Evolutionary conservation across 2,888 invertebrate genomes (phyloP).

Genomic region (Ichneumoninae sp.): DNA sequence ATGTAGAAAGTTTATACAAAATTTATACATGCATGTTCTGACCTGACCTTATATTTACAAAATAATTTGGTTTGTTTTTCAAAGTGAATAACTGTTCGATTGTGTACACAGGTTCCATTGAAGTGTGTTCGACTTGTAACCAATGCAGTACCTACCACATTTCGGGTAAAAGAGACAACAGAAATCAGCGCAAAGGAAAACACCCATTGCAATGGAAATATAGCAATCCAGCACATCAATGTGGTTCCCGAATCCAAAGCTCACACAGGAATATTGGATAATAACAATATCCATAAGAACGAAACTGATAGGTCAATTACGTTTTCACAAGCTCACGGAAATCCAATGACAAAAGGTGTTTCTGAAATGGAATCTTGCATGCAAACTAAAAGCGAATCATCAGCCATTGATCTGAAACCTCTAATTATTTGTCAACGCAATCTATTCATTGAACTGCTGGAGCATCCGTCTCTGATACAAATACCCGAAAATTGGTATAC

Average conservation of each 20-base stretch:
- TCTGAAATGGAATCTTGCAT: neutral
- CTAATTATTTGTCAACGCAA: neutral
- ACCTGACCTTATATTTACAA: neutral
- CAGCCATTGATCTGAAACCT: neutral
- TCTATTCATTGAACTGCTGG: neutral
- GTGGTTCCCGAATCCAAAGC: neutral
- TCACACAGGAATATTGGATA: neutral
- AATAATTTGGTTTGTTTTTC: neutral
- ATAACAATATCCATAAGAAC: neutral
- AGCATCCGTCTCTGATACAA: neutral
- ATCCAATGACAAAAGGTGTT: neutral
- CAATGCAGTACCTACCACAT: neutral
- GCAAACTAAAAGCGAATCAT: neutral
- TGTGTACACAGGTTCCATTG: neutral
- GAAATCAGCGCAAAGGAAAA: neutral
- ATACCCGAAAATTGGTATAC: neutral
- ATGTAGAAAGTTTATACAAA: no score
- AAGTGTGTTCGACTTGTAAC: neutral
- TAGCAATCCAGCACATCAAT: neutral
- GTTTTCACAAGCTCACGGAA: neutral
- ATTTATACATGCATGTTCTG: no score
- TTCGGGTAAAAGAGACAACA: neutral
- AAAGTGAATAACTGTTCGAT: neutral
- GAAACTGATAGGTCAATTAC: neutral
- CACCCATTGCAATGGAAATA: neutral